Evolutionary conservation across 2,888 invertebrate species (phyloP), one percentile per base, ranked within the genome.

Genomic region (Ophion ventricosus): DNA sequence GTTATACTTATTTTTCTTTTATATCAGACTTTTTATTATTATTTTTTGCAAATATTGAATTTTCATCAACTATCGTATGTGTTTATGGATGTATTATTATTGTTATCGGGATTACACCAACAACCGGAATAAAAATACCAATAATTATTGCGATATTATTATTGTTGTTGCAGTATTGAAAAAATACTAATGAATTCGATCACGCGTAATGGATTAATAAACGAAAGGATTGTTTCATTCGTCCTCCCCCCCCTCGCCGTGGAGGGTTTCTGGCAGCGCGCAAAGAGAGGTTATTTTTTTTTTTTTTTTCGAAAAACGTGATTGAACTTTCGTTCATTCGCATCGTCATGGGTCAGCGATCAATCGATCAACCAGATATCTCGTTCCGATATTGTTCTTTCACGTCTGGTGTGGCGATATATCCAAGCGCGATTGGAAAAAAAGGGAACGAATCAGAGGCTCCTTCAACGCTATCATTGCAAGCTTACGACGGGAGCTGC

Each of bases 331-430:
- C 49, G 49, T 49, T 49, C 49, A 67, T 20, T 59, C 59, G 77
- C 67, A 67, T 35, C 59, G 67, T 77, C 67, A 77, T 67, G 57
- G 77, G 20, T 67, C 43, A 43, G 43, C 67, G 67, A 67, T 67
- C 59, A 67, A 77, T 77, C 59, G 77, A 77, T 77, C 66, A 43
- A 77, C n/a, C 43, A 59, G 77, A 67, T 77, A 76, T 66, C 56
- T 66, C n/a, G 26, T 35, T 23, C 56, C n/a, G n/a, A 0, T 66
- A 66, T 64, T 56, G 57, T 14, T 56, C 40, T 57, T 25, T 57
- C 0, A 4, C 43, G 25, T 43, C 25, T 61, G n/a, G 17, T 17
- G 14, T 43, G 26, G 61, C 66, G 20, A 66, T 66, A 40, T 76
- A 57, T 23, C 23, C 66, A 14, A 75, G 75, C 20, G 29, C 25